phyloP scores from a whole-genome alignment of 1,140 invertebrate genomes.

The Drosophila kohkoa region DNA sequence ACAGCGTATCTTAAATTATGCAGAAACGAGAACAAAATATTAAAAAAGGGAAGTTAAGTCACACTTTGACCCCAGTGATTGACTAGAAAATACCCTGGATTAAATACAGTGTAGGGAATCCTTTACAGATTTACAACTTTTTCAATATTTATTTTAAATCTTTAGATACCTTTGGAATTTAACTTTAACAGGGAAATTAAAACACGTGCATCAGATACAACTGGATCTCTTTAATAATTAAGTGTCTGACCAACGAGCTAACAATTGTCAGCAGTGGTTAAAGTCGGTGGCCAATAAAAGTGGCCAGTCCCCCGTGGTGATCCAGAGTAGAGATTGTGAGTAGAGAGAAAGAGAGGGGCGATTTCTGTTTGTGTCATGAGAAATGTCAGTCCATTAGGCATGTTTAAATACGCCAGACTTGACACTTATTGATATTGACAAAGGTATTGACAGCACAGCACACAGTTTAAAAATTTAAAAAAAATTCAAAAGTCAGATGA shows the following conservation, averaged over 20 bases:
- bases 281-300: not conserved
- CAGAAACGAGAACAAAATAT: conserved; percentile 26
- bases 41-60: not conserved
- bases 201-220: not conserved
- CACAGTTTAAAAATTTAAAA: not conserved
- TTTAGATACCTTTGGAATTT: not conserved
- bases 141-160: not conserved
- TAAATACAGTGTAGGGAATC: no score
- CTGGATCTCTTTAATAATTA: conserved; percentile 27
- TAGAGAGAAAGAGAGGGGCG: no score
- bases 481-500: not conserved
- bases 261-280: conserved; percentile 21
- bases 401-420: not conserved
- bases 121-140: not conserved
- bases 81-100: not conserved
- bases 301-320: not conserved
- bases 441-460: conserved; percentile 25
- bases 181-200: not conserved
- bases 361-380: not conserved
- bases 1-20: conserved; percentile 65
- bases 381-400: conserved; percentile 10
- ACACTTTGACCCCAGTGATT: not conserved
- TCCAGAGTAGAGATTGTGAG: not conserved
- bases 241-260: conserved; percentile 9
- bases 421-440: conserved; percentile 36